Conservation (phyloP, 2,113 vertebrate genomes). For the Poeciliopsis prolifica region DNA sequence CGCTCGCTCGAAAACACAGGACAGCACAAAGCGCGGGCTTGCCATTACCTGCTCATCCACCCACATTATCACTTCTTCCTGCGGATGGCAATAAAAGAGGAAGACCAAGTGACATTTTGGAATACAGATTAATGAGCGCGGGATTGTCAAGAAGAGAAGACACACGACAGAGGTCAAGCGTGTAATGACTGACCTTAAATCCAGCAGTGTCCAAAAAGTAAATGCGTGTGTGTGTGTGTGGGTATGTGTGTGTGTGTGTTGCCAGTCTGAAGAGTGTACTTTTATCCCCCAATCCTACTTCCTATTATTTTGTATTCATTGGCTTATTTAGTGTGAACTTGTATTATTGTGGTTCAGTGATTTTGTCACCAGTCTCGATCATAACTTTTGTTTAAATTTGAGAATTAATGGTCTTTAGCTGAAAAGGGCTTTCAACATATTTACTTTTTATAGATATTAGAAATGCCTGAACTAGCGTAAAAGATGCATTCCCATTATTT, state of each 20-base stretch:
- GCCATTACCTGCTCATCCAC: slow-evolving; percentile 55
- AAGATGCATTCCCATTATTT: not conserved
- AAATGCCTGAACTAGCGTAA: not conserved
- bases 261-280: not conserved
- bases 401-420: not conserved
- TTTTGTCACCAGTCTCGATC: not conserved
- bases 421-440: not conserved
- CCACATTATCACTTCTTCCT: slow-evolving; percentile 32
- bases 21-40: slow-evolving; percentile 18
- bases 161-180: slow-evolving; percentile 52
- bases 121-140: slow-evolving; percentile 62
- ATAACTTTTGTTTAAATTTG: not conserved
- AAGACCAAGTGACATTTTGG: slow-evolving; percentile 53
- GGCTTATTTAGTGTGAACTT: not conserved
- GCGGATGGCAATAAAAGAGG: not conserved
- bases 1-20: slow-evolving; percentile 16
- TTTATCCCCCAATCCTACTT: not conserved
- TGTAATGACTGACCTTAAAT: slow-evolving; percentile 51
- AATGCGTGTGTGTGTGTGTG: slow-evolving; percentile 6
- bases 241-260: not conserved
- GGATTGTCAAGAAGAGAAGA: slow-evolving; percentile 35
- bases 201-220: slow-evolving; percentile 22
- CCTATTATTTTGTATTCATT: not conserved
- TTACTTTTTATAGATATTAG: not conserved
- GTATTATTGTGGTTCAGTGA: not conserved